A percentile compares a stretch with the other conserved stretches of the same genome.
phyloP scores from a whole-genome alignment of 2,888 invertebrate species.

The Eristalis tenax region DNA sequence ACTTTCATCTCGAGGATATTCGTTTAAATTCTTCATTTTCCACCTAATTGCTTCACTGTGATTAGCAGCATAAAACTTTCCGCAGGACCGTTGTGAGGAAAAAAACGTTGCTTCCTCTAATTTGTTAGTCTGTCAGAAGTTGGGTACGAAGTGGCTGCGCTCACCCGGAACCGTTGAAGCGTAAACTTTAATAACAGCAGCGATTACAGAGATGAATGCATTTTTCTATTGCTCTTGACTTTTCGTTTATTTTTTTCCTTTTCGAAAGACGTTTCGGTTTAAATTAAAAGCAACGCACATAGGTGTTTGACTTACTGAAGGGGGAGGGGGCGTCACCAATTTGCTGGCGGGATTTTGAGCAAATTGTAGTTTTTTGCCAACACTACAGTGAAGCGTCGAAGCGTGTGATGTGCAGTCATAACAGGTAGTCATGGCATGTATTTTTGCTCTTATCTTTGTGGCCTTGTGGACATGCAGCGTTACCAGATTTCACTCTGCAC shows the following conservation, averaged over 20 bases:
- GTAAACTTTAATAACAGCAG: conserved; percentile 36
- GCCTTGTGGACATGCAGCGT: no score
- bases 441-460: no score
- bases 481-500: no score
- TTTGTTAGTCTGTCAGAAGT: conserved; percentile 52
- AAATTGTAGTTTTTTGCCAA: no score
- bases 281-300: neutral
- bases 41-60: conserved; percentile 81
- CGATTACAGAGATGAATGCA: conserved; percentile 48
- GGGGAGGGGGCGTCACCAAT: no score
- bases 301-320: neutral
- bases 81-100: conserved; percentile 37
- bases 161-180: conserved; percentile 25
- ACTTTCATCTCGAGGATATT: conserved; percentile 23
- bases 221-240: conserved; percentile 34
- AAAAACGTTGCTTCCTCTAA: conserved; percentile 7
- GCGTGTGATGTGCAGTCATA: no score
- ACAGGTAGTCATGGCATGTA: no score
- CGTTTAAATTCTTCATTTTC: conserved; percentile 79
- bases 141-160: conserved; percentile 17
- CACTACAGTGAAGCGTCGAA: no score
- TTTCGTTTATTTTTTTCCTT: neutral
- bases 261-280: neutral
- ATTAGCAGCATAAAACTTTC: conserved; percentile 81
- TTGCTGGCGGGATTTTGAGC: no score